Percentiles rank a stretch among this genome's conserved stretches.
Evolutionary conservation across 2,797 vertebrate genomes (phyloP).

Genomic region (Cichlasoma orientale): DNA sequence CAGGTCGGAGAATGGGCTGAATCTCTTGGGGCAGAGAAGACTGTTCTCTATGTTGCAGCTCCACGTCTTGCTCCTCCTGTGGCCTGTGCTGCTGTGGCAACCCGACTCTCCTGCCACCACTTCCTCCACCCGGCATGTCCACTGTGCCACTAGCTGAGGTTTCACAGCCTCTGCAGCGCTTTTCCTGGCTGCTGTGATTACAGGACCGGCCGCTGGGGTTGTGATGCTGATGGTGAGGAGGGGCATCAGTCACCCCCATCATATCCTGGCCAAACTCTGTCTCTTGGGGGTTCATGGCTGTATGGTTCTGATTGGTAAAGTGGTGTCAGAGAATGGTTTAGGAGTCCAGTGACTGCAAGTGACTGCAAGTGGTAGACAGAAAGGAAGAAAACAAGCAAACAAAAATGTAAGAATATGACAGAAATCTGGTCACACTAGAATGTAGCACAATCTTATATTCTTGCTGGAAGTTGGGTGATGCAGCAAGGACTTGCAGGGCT

Average conservation of each 20-base stretch:
- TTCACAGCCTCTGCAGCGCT: slow-evolving; percentile 70
- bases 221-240: slow-evolving; percentile 58
- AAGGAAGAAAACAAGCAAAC: background rate
- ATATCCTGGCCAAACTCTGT: slow-evolving; percentile 82
- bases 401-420: background rate
- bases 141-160: background rate
- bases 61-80: slow-evolving; percentile 58
- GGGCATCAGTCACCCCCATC: slow-evolving; percentile 76
- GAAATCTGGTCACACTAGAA: background rate
- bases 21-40: slow-evolving; percentile 42
- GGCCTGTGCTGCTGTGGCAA: slow-evolving; percentile 30
- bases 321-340: slow-evolving; percentile 1
- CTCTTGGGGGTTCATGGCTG: slow-evolving; percentile 80
- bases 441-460: too few relatives aligned
- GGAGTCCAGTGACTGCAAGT: slow-evolving; percentile 46
- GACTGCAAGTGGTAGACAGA: background rate
- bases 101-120: slow-evolving; percentile 21
- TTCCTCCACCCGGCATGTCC: slow-evolving; percentile 8
- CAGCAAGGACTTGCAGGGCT: background rate
- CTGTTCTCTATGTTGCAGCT: slow-evolving; percentile 60
- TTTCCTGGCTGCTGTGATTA: slow-evolving; percentile 63
- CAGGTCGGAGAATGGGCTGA: slow-evolving; percentile 75
- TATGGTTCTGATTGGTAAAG: slow-evolving; percentile 65
- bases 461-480: background rate
- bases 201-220: slow-evolving; percentile 61